Evolutionary conservation across 2,113 vertebrate species (phyloP).

Genomic region (Cyphomyrus discorhynchus): DNA sequence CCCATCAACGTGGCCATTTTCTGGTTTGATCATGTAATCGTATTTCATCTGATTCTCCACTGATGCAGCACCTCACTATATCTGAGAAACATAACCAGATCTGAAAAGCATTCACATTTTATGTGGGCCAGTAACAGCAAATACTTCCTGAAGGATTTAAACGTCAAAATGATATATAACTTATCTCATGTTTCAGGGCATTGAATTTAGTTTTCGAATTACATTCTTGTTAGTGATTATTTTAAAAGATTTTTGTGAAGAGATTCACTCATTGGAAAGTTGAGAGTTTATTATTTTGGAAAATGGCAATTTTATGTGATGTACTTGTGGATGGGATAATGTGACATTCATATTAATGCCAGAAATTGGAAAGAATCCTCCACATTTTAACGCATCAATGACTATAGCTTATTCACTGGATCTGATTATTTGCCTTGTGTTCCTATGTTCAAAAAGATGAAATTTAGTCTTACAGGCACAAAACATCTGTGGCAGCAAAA

Average conservation of each 20-base stretch:
- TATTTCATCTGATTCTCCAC: not conserved
- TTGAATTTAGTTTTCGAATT: not conserved
- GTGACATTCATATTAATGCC: not conserved
- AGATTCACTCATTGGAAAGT: not conserved
- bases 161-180: not conserved
- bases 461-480: not conserved
- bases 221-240: not conserved
- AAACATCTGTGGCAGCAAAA: not conserved
- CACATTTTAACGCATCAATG: not conserved
- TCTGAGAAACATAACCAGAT: not conserved
- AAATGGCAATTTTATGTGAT: not conserved
- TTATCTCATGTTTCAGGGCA: not conserved
- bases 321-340: not conserved
- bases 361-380: not conserved
- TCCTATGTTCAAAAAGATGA: not conserved
- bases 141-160: not conserved
- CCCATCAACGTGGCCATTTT: not conserved
- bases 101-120: not conserved
- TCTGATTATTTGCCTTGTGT: not conserved
- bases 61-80: not conserved
- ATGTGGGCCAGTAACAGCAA: not conserved
- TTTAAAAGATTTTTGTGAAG: not conserved
- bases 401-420: not conserved
- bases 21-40: not conserved
- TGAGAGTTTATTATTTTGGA: not conserved